Conservation (phyloP, 2,797 vertebrate genomes). For the Trichosurus vulpecula region DNA sequence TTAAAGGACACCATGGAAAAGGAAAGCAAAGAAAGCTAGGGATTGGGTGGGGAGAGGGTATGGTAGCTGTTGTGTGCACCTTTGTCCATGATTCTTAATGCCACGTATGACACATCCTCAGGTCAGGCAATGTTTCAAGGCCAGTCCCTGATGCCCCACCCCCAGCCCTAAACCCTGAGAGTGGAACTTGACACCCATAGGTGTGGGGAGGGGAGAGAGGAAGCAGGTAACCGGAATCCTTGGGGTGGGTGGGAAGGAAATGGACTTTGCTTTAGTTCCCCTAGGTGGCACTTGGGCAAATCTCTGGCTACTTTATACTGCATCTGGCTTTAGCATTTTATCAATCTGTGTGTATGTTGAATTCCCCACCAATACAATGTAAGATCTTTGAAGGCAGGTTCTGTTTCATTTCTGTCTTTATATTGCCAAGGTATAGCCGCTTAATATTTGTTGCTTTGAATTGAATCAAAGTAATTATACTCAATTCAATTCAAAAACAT, state of each 20-base stretch:
- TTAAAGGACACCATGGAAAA: not conserved
- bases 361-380: not conserved
- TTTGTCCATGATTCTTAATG: not conserved
- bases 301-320: not conserved
- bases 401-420: not conserved
- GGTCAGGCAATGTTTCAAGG: not conserved
- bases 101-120: not conserved
- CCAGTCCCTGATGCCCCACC: not conserved
- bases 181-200: not conserved
- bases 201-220: not conserved
- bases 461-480: not conserved
- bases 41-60: not conserved
- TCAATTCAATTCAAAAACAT: not conserved
- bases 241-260: not conserved
- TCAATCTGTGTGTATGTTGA: not conserved
- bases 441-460: not conserved
- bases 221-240: not conserved
- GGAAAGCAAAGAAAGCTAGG: not conserved
- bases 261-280: not conserved
- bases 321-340: not conserved
- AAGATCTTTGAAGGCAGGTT: not conserved
- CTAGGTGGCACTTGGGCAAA: not conserved
- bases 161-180: not conserved
- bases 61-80: not conserved
- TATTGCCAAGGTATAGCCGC: not conserved